Conservation (phyloP, 2,113 vertebrate species). For the Sterrhoptilus dennistouni region DNA sequence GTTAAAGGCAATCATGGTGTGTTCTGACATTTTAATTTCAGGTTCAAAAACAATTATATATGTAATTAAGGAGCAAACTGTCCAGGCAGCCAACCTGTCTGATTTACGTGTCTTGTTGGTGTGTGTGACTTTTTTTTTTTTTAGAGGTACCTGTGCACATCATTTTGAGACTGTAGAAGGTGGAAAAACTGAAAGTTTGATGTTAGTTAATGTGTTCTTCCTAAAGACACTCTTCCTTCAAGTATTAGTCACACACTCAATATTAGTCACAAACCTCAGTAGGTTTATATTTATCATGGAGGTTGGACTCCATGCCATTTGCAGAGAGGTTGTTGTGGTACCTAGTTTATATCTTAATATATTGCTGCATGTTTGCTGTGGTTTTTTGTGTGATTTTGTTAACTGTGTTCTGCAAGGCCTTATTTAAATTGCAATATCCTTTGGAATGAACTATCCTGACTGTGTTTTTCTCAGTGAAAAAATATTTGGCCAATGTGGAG, state of each 20-base stretch:
- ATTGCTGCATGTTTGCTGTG: neutral
- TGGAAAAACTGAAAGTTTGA: neutral
- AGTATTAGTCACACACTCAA: neutral
- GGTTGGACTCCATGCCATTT: neutral
- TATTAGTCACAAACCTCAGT: too few relatives aligned
- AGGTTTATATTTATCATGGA: neutral
- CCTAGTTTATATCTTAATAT: neutral
- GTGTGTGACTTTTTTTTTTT: neutral
- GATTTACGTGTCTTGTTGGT: neutral
- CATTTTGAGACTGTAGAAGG: neutral
- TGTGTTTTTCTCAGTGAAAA: neutral
- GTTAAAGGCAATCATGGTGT: conserved; percentile 6
- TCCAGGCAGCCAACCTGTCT: neutral
- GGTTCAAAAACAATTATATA: conserved; percentile 22
- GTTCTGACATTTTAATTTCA: conserved; percentile 36
- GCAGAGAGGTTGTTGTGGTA: neutral
- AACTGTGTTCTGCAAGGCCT: neutral
- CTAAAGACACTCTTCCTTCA: neutral
- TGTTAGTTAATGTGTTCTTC: neutral
- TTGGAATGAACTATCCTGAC: neutral
- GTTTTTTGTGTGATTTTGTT: neutral
- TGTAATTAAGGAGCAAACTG: neutral
- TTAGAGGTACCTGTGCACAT: neutral
- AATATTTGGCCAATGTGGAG: neutral
- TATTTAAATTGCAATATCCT: neutral